Conservation (phyloP, 2,888 invertebrate genomes). For the Nyleta sp. region DNA sequence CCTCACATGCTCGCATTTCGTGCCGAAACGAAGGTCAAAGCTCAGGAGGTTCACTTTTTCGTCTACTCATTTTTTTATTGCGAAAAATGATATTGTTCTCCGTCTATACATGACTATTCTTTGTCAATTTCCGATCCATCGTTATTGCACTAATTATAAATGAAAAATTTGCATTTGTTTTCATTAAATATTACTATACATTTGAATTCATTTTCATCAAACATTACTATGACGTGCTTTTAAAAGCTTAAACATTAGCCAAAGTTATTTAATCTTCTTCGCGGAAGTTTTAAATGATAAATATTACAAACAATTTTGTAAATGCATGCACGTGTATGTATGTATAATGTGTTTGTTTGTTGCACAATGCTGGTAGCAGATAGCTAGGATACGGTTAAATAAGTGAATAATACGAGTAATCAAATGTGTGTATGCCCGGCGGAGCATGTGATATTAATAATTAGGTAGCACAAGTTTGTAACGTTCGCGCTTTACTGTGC, state of each 20-base stretch:
- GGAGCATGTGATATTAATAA: conserved; percentile 53
- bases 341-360: conserved; percentile 6
- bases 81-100: too few relatives aligned
- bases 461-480: conserved; percentile 47
- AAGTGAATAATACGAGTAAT: conserved; percentile 56
- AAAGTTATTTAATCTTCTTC: conserved; percentile 5
- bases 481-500: conserved; percentile 31
- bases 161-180: conserved; percentile 10
- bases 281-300: background rate
- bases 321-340: background rate
- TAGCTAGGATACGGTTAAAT: conserved; percentile 41
- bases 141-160: background rate
- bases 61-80: too few relatives aligned
- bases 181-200: conserved; percentile 17
- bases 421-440: conserved; percentile 46
- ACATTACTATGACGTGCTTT: background rate
- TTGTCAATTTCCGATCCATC: background rate
- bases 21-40: too few relatives aligned
- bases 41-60: too few relatives aligned
- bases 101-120: too few relatives aligned
- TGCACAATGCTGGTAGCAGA: conserved; percentile 36
- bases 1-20: too few relatives aligned
- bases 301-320: conserved; percentile 10
- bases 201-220: too few relatives aligned
- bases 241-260: conserved; percentile 12